Evolutionary conservation across 1,140 invertebrate genomes (phyloP).

Genomic region (Wiebesia pumilae): DNA sequence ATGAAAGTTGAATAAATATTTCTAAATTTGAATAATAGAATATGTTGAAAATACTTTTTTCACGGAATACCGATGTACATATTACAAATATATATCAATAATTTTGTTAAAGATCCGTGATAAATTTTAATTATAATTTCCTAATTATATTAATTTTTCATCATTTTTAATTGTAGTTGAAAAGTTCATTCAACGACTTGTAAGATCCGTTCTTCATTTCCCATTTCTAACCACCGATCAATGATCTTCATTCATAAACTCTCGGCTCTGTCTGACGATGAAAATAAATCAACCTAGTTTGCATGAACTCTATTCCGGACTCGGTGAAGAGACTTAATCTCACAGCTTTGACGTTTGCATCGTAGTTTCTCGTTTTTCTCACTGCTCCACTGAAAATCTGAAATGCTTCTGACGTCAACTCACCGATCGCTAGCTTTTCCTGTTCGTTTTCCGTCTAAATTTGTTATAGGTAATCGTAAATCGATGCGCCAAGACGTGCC

Average conservation of each 20-base stretch:
- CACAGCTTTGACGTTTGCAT: not conserved
- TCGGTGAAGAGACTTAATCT: not conserved
- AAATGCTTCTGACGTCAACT: slow-evolving; percentile 1
- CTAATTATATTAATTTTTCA: not conserved
- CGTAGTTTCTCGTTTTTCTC: not conserved
- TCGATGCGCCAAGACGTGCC: not conserved
- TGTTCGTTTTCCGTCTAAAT: not conserved
- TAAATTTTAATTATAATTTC: too few relatives aligned
- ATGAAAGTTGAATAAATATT: too few relatives aligned
- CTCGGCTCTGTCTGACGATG: not conserved
- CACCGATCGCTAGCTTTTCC: not conserved
- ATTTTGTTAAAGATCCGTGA: too few relatives aligned
- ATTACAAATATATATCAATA: too few relatives aligned
- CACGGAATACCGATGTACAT: too few relatives aligned
- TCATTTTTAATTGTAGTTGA: not conserved
- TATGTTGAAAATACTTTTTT: too few relatives aligned
- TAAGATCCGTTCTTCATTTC: not conserved
- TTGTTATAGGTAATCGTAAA: not conserved
- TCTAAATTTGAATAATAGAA: too few relatives aligned
- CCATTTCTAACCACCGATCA: not conserved
- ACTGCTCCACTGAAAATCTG: not conserved
- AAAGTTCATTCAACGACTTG: not conserved
- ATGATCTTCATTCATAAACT: slow-evolving; percentile 11
- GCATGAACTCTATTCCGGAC: not conserved
- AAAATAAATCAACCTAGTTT: slow-evolving; percentile 29